These are phyloP conservation scores for Chaetophractus vellerosus DNA, from an alignment of 2,797 vertebrate species.

Conservation along the genomic window DNA sequence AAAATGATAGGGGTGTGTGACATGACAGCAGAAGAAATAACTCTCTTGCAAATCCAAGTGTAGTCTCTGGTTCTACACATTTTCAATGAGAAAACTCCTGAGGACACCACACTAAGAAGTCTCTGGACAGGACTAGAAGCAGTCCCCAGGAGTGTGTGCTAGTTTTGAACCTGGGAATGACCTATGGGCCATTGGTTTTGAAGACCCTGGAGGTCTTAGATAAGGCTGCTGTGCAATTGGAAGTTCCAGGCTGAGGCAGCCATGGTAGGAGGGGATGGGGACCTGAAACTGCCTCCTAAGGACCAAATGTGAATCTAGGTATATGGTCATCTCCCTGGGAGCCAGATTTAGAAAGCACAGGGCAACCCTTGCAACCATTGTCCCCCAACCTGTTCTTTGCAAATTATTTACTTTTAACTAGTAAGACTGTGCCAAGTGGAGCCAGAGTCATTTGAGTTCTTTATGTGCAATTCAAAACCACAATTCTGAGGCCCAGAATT, in stretches of 20 bases:
- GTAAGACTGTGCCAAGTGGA: not conserved
- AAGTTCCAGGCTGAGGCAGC: not conserved
- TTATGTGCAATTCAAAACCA: not conserved
- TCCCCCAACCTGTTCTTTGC: not conserved
- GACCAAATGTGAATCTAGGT: not conserved
- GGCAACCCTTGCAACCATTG: not conserved
- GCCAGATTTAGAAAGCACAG: not conserved
- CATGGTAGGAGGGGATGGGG: not conserved
- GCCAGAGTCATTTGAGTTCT: not conserved
- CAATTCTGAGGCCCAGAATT: slow-evolving; percentile 22
- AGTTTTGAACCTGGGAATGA: not conserved
- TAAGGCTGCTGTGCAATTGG: not conserved
- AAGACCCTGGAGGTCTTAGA: not conserved
- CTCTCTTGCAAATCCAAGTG: not conserved
- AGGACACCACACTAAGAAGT: not conserved
- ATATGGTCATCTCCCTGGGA: not conserved
- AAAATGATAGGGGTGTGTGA: not conserved
- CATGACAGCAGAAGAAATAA: not conserved
- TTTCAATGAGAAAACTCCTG: slow-evolving; percentile 3
- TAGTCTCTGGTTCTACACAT: not conserved
- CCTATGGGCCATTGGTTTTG: not conserved
- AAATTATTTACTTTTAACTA: slow-evolving; percentile 33
- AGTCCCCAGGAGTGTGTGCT: not conserved
- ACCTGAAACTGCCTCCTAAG: not conserved
- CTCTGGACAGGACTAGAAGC: not conserved